These are phyloP conservation scores for Moxostoma hubbsi DNA, from an alignment of 2,797 vertebrate genomes.

Conservation along the genomic window DNA sequence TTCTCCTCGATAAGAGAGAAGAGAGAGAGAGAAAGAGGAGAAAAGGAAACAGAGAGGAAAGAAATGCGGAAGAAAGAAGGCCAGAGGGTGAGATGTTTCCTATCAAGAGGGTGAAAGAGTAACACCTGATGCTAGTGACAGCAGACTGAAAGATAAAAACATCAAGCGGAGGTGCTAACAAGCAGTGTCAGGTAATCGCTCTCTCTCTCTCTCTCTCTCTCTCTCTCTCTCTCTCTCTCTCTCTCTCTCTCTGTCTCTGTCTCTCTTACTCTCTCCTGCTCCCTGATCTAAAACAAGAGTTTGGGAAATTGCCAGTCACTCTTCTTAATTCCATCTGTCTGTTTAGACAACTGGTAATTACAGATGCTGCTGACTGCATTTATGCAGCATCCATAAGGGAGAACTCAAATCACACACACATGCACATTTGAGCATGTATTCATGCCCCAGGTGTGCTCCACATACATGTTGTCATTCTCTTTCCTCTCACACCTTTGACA, in stretches of 20 bases:
- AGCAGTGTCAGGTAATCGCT: slow-evolving; percentile 73
- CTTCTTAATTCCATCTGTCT: slow-evolving; percentile 81
- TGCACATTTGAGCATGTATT: neutral
- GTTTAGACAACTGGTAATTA: slow-evolving; percentile 82
- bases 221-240: slow-evolving; percentile 20
- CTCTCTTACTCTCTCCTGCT: neutral
- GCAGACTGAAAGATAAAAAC: slow-evolving; percentile 65
- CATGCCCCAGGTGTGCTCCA: slow-evolving; percentile 22
- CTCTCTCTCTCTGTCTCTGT: slow-evolving; percentile 12
- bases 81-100: slow-evolving; percentile 47
- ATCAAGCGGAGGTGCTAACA: slow-evolving; percentile 63
- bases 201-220: neutral
- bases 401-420: slow-evolving; percentile 57
- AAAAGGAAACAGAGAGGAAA: slow-evolving; percentile 46
- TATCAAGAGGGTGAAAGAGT: slow-evolving; percentile 53
- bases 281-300: slow-evolving; percentile 62
- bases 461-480: slow-evolving; percentile 40
- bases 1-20: slow-evolving; percentile 20
- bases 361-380: slow-evolving; percentile 73
- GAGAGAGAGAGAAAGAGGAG: slow-evolving; percentile 26
- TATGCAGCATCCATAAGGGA: slow-evolving; percentile 69
- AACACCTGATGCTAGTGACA: slow-evolving; percentile 45
- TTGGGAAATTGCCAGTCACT: slow-evolving; percentile 77
- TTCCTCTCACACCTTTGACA: slow-evolving; percentile 22
- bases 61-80: slow-evolving; percentile 35